Percentiles rank a stretch among this genome's conserved stretches.
Evolutionary conservation across 2,797 vertebrate species (phyloP).

Genomic region (Pangasius sanitwongsei): DNA sequence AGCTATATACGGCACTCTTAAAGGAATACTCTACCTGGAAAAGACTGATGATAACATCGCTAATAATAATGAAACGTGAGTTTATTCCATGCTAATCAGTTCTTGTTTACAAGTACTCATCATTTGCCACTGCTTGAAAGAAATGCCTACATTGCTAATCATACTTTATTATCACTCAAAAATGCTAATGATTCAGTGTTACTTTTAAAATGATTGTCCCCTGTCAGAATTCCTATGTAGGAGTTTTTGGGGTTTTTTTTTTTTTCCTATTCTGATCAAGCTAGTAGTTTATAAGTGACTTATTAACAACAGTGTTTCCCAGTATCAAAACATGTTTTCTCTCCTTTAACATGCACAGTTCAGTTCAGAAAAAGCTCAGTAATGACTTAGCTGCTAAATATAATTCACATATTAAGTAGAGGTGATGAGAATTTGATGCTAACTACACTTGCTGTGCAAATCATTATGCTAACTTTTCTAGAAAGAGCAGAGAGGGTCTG

Average conservation of each 20-base stretch:
- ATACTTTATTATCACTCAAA: background rate
- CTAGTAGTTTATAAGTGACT: too few species aligned
- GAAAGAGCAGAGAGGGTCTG: background rate
- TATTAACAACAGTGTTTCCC: too few species aligned
- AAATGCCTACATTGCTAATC: background rate
- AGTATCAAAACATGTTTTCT: too few species aligned
- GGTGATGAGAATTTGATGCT: background rate
- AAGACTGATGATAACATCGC: background rate
- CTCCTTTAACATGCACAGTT: too few species aligned
- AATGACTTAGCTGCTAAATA: too few species aligned
- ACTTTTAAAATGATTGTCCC: background rate
- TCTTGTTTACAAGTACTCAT: background rate
- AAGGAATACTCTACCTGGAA: constrained; percentile 4
- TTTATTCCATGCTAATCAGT: background rate
- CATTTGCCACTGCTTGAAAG: background rate
- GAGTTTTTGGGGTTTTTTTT: too few species aligned
- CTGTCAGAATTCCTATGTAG: background rate
- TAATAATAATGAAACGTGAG: background rate
- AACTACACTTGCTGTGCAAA: background rate
- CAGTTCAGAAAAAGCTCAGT: too few species aligned
- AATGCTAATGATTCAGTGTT: background rate
- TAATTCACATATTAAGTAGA: too few species aligned
- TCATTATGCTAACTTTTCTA: background rate
- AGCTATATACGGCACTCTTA: background rate
- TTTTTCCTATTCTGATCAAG: too few species aligned